Evolutionary conservation across 1,140 invertebrate genomes (phyloP), one percentile per base, ranked within the genome.

Genomic region (Neuroterus valhalla): DNA sequence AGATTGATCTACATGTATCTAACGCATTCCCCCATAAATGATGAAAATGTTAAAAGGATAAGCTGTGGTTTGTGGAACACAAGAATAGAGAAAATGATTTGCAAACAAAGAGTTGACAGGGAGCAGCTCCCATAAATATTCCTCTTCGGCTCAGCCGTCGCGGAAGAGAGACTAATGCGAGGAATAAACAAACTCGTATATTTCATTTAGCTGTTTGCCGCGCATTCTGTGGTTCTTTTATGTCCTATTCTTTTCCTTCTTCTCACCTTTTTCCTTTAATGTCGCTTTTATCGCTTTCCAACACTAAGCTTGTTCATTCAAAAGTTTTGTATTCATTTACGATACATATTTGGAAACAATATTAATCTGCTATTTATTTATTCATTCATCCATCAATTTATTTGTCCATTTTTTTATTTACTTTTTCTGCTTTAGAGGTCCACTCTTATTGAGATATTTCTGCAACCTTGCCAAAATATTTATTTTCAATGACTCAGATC

Each of bases 131-230:
- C 77, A 69, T 78, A 78, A 76, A 78, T 79, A 79, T 76, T 72
- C 71, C 12, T 23, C 42, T 68, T 72, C 72, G 74, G 73, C 70
- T 66, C 72, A 67, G 73, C 69, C 72, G 74, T 76, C 77, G 73
- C 38, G 14, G 45, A 46, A 12, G 12, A 66, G 68, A 72, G 76
- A 79, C 77, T 79, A 74, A 76, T 74, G 77, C 72, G 74, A 70
- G 55, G 46, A 78, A 75, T 75, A 72, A 78, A 74, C 74, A 70
- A 78, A 78, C 77, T 78, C 73, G 71, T 75, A 78, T 78, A 75
- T 78, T 75, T 78, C 74, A 75, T 78, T 78, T 75, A 78, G 77
- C 70, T 71, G 46, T 70, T 78, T 62, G 74, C 70, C 70, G 45
- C 72, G 31, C 55, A 62, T 62, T 62, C 72, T 52, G 46, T 42